A percentile compares a stretch with the other conserved stretches of the same genome.
phyloP scores from a whole-genome alignment of 2,797 vertebrate species.

The Acropternis orthonyx region DNA sequence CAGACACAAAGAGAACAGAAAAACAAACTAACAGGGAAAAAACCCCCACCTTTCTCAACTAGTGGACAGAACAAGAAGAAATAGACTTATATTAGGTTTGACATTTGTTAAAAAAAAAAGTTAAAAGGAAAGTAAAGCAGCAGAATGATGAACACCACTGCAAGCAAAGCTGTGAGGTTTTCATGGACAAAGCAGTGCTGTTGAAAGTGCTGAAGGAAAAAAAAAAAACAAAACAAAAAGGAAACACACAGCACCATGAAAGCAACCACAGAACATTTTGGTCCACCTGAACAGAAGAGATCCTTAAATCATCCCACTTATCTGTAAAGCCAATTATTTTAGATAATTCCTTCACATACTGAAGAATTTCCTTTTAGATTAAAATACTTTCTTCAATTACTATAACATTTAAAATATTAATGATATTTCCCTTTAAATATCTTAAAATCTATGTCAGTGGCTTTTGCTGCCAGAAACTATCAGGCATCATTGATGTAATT shows the following conservation, averaged over 20 bases:
- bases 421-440: neutral
- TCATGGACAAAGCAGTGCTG: neutral
- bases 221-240: neutral
- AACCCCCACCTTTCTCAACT: neutral
- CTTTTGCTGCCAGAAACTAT: constrained; percentile 44
- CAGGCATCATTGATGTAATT: constrained; percentile 33
- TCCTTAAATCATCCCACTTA: neutral
- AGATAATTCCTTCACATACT: neutral
- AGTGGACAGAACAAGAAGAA: neutral
- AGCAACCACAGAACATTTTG: neutral
- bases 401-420: neutral
- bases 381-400: neutral
- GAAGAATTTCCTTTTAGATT: neutral
- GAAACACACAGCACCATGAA: neutral
- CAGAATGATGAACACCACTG: neutral
- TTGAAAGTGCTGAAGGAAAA: neutral
- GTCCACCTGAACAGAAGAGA: neutral
- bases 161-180: neutral
- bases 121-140: neutral
- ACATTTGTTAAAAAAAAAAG: neutral
- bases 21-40: neutral
- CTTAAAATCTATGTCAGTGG: constrained; percentile 12
- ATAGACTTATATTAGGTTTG: neutral
- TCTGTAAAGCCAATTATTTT: neutral
- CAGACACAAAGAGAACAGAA: neutral